phyloP scores from a whole-genome alignment of 2,888 invertebrate species.

The Patella pellucida region DNA sequence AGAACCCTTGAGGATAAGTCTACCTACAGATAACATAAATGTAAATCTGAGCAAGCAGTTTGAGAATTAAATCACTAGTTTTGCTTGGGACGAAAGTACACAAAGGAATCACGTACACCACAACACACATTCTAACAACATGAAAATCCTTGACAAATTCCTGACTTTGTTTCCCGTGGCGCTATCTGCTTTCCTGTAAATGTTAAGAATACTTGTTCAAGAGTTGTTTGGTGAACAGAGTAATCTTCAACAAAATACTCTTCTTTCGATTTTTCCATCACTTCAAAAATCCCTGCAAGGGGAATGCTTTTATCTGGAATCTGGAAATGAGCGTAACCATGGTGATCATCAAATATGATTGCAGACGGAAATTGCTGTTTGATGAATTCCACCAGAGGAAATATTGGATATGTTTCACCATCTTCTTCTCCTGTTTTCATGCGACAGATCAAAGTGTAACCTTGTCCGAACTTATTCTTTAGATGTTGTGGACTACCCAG shows the following conservation, averaged over 20 bases:
- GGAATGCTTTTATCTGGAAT: slow-evolving; percentile 62
- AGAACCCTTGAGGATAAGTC: too few relatives aligned
- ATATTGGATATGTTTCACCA: slow-evolving; percentile 42
- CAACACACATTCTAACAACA: slow-evolving; percentile 27
- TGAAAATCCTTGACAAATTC: slow-evolving; percentile 9
- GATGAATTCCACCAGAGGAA: slow-evolving; percentile 69
- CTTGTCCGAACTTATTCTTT: slow-evolving; percentile 76
- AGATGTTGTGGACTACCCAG: slow-evolving; percentile 71
- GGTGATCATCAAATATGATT: slow-evolving; percentile 81
- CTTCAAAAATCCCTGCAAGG: slow-evolving; percentile 66
- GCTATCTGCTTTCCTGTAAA: slow-evolving; percentile 62
- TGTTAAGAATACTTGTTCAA: slow-evolving; percentile 73
- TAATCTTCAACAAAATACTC: slow-evolving; percentile 64
- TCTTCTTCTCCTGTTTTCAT: slow-evolving; percentile 26
- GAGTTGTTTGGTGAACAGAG: slow-evolving; percentile 69
- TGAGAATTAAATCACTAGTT: too few relatives aligned
- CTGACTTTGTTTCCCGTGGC: slow-evolving; percentile 37
- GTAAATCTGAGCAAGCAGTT: too few relatives aligned
- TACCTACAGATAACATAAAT: too few relatives aligned
- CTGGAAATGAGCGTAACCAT: slow-evolving; percentile 67
- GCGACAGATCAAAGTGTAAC: slow-evolving; percentile 77
- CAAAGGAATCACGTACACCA: too few relatives aligned
- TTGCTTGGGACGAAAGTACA: too few relatives aligned
- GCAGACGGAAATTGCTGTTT: slow-evolving; percentile 75
- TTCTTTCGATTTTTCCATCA: slow-evolving; percentile 63